Percentiles rank a stretch among this genome's conserved stretches.
phyloP scores from a whole-genome alignment of 2,797 vertebrate genomes.

The Sebastes miniatus region DNA sequence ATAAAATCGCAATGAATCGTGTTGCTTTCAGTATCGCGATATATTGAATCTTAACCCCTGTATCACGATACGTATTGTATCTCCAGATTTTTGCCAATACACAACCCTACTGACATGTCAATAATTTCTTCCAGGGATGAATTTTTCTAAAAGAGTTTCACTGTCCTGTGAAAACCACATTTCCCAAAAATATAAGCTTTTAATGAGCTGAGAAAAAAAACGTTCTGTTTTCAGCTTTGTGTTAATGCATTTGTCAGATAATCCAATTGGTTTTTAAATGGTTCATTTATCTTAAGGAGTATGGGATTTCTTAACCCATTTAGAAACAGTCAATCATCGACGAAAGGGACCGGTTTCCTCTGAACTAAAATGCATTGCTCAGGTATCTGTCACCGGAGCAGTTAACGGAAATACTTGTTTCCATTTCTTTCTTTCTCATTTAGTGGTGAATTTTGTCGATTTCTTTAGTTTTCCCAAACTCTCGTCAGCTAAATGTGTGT shows the following conservation, averaged over 20 bases:
- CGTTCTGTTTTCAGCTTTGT: background rate
- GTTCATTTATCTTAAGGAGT: background rate
- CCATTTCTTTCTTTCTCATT: background rate
- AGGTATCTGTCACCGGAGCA: background rate
- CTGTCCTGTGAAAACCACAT: background rate
- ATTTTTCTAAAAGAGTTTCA: background rate
- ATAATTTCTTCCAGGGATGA: background rate
- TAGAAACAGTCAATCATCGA: background rate
- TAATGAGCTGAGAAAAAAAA: background rate
- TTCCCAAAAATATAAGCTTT: background rate
- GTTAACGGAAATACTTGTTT: background rate
- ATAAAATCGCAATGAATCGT: too few species aligned
- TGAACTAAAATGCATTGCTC: background rate
- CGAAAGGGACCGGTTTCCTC: background rate
- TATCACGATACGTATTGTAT: too few species aligned
- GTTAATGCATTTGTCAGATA: background rate
- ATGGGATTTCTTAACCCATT: background rate
- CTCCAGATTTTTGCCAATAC: too few species aligned
- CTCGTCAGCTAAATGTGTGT: slow-evolving; percentile 2
- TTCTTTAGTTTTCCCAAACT: background rate
- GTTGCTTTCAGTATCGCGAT: too few species aligned
- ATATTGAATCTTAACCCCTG: too few species aligned
- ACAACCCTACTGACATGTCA: background rate
- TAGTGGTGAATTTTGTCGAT: background rate
- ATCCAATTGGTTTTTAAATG: background rate